phyloP scores from a whole-genome alignment of 2,888 invertebrate genomes.

The Marasmarcha lunaedactyla region DNA sequence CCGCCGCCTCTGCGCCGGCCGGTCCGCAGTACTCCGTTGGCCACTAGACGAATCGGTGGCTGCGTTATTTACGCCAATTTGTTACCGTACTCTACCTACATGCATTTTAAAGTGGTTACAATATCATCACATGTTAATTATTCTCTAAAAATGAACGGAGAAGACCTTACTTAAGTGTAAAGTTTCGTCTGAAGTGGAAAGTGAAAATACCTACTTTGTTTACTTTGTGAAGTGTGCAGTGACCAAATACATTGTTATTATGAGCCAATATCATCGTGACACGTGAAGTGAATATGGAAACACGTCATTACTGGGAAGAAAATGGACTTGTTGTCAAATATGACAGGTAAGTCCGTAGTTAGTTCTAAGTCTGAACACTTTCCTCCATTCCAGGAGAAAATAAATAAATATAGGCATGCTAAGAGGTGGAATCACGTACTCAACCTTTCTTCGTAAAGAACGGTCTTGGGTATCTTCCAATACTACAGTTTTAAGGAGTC shows the following conservation, averaged over 20 bases:
- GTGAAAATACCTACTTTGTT: slow-evolving; percentile 14
- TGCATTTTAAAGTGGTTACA: slow-evolving; percentile 31
- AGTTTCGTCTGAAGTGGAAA: slow-evolving; percentile 17
- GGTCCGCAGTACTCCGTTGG: slow-evolving; percentile 30
- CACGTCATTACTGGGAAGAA: slow-evolving; percentile 57
- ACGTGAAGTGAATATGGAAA: slow-evolving; percentile 49
- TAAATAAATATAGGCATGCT: too few species aligned
- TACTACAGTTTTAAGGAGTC: too few species aligned
- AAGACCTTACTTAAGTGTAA: slow-evolving; percentile 28
- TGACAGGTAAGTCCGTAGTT: slow-evolving; percentile 42
- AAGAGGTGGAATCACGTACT: too few species aligned
- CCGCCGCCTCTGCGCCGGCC: slow-evolving; percentile 24
- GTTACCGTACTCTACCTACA: slow-evolving; percentile 17
- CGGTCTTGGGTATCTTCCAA: too few species aligned
- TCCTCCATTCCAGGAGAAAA: too few species aligned
- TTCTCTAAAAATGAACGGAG: slow-evolving; percentile 32
- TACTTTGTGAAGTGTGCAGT: slow-evolving; percentile 24
- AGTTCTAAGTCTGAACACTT: too few species aligned
- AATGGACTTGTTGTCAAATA: slow-evolving; percentile 53
- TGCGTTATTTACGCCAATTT: slow-evolving; percentile 26
- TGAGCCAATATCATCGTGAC: slow-evolving; percentile 16
- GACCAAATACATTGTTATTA: slow-evolving; percentile 29
- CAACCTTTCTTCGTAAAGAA: too few species aligned
- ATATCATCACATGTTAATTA: slow-evolving; percentile 21
- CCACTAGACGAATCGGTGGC: slow-evolving; percentile 22